Conservation (phyloP, 1,140 invertebrate species). For the Subanguina moxae region DNA sequence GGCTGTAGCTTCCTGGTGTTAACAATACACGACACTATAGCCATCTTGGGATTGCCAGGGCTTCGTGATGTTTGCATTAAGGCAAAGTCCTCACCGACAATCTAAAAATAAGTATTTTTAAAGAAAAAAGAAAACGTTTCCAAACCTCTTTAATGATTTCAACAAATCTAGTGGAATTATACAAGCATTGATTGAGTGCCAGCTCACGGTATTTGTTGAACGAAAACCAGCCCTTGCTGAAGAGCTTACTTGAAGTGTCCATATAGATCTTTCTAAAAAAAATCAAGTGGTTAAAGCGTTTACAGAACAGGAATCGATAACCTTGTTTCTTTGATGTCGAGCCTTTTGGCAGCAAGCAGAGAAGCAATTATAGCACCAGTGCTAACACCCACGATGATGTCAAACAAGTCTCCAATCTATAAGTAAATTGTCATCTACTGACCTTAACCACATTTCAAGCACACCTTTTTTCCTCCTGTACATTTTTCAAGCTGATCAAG, state of each 20-base stretch:
- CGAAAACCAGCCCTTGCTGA: slow-evolving; percentile 33
- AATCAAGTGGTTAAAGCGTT: no score
- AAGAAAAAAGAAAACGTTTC: background rate
- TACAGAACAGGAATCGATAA: background rate
- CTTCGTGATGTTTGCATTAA: slow-evolving; percentile 41
- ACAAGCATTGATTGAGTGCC: slow-evolving; percentile 77
- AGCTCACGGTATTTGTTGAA: slow-evolving; percentile 73
- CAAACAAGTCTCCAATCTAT: slow-evolving; percentile 67
- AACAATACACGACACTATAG: slow-evolving; percentile 64
- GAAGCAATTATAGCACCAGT: slow-evolving; percentile 68
- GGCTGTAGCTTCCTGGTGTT: slow-evolving; percentile 74
- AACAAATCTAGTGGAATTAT: slow-evolving; percentile 81
- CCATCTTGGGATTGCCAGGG: slow-evolving; percentile 34
- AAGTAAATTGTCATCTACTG: background rate
- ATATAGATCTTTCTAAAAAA: slow-evolving; percentile 29
- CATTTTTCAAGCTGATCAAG: slow-evolving; percentile 45
- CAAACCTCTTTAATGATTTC: slow-evolving; percentile 67
- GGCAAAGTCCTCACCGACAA: slow-evolving; percentile 28
- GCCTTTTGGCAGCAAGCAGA: slow-evolving; percentile 58
- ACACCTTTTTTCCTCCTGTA: slow-evolving; percentile 60
- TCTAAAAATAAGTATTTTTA: slow-evolving; percentile 25
- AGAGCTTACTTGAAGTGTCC: slow-evolving; percentile 50
- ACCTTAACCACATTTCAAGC: background rate
- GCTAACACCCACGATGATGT: slow-evolving; percentile 84
- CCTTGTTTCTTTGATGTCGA: slow-evolving; percentile 44